Evolutionary conservation across 30 jellyfish, hydroid and myxozoan species (phyloP), one percentile per base, ranked within the genome.

Genomic region (Cassiopea andromeda): DNA sequence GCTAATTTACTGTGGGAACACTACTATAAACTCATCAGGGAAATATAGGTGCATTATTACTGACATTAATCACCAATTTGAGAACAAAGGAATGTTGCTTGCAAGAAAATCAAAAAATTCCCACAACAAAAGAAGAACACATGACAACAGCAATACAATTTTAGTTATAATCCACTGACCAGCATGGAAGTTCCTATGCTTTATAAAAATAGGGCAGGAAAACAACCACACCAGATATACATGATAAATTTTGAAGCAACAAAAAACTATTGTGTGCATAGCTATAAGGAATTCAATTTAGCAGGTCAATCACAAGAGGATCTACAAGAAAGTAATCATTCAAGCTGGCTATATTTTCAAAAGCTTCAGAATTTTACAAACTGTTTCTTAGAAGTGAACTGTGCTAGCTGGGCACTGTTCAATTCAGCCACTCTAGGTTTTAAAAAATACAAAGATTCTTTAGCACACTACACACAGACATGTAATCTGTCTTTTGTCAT

Each of bases 121-220:
- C 54, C 6, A 70, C 1, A 27, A 70, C 54, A 70, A 19, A 70
- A 19, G 79, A 70, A 43, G 27, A 43, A 19, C 7, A 54, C 12
- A 3, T 17, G 54, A 19, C 27, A 3, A 38, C 54, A 2, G 16
- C 27, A 54, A 38, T 9, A 70, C 38, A n/a, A 70, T 70, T 18
- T 1, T 14, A 14, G 15, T 70, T 1, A 70, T 70, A 70, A 70
- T 70, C 79, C 79, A 70, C 10, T 2, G 57, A 14, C 79, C 49
- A 18, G n/a, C 45, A 7, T 50, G 49, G 54, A 70, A 7, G 79
- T 27, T 8, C n/a, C 50, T 14, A 70, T 18, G 50, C 15, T 27
- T 70, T 70, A 2, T 2, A 70, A 70, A n/a, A 54, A 70, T 14
- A 18, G 79, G 27, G 27, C 79, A 70, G 79, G 79, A 70, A 70